Base-by-base conservation (phyloP, 2,888 invertebrate genomes). In the Tiliacea citrago region DNA sequence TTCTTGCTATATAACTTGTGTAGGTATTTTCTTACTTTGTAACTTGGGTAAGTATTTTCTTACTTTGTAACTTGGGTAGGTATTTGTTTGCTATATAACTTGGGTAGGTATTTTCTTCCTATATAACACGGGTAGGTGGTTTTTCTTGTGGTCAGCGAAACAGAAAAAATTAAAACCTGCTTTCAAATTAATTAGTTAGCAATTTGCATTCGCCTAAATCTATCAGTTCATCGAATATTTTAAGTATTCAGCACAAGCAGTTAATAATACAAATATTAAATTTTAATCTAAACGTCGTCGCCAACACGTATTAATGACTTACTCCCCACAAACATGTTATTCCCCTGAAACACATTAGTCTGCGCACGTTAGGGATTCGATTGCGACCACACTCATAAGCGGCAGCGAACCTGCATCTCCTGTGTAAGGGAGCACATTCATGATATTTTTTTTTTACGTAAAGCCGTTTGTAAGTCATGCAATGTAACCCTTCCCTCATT, bases 181-280 rank as follows among this genome's bases (percentile, higher is more conserved):
- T 24, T 42, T 51, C 24, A 45, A 39, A 49, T 55, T 16, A 49
- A 42, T 35, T 21, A 7, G 12, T 47, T 21, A 24, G 9, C 21
- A 57, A 29, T 49, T 42, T 4, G 16, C 24, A 61, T 49, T 58
- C n/a, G 49, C 24, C 12, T 35, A 57, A 81, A 74, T 77, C 73
- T 71, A 82, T 77, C 57, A 39, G 12, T 16, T 55, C 6, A 61
- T 83, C 75, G 79, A 82, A 79, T 90, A 83, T 85, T 91, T 39
- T 90, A 84, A 75, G 86, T 92, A 94, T 94, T 94, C 93, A 93
- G 92, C 89, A 91, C 92, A 91, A 92, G 91, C 87, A 84, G 92
- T 93, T 95, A 94, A 95, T 95, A 91, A 95, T 95, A 91, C 92
- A 92, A 93, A 93, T 94, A 95, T 95, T 94, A 95, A 95, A 95